These are phyloP conservation scores for Novumbra hubbsi DNA, from an alignment of 2,797 vertebrate genomes.

Conservation along the genomic window DNA sequence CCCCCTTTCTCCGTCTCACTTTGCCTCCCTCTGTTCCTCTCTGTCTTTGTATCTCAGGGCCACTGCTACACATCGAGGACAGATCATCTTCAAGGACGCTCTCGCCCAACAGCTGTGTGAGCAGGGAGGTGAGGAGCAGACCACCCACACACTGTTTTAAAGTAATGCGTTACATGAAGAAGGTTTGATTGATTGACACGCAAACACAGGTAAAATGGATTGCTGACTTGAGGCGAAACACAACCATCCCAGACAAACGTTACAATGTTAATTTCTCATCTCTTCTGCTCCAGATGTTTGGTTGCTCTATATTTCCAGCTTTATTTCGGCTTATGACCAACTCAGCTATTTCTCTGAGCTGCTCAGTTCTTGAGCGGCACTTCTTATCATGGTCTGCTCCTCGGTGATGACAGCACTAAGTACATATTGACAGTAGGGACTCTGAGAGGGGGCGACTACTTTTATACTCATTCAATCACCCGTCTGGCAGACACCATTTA, in stretches of 20 bases:
- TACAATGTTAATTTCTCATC: not conserved
- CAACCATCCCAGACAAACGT: not conserved
- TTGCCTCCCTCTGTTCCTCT: constrained; percentile 33
- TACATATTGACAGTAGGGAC: constrained; percentile 64
- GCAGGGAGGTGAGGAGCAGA: constrained; percentile 88
- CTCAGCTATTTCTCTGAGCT: constrained; percentile 52
- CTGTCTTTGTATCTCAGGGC: constrained; percentile 74
- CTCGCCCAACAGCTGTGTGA: constrained; percentile 97
- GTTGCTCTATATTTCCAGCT: constrained; percentile 69
- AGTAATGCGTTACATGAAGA: not conserved
- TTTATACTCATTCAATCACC: constrained; percentile 61
- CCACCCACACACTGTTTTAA: not conserved
- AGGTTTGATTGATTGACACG: not conserved
- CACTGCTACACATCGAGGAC: constrained; percentile 93
- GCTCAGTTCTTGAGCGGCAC: constrained; percentile 56
- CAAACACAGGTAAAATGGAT: not conserved
- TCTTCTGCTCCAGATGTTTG: constrained; percentile 54
- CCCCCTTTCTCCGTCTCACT: constrained; percentile 13
- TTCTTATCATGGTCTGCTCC: constrained; percentile 60
- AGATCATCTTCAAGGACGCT: constrained; percentile 98
- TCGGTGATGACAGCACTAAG: constrained; percentile 65
- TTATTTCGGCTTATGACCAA: constrained; percentile 75
- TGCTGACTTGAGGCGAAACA: not conserved
- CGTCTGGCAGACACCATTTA: constrained; percentile 48
- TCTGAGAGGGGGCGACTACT: constrained; percentile 69